phyloP scores from a whole-genome alignment of 2,888 invertebrate species.

The Neoascia interrupta region DNA sequence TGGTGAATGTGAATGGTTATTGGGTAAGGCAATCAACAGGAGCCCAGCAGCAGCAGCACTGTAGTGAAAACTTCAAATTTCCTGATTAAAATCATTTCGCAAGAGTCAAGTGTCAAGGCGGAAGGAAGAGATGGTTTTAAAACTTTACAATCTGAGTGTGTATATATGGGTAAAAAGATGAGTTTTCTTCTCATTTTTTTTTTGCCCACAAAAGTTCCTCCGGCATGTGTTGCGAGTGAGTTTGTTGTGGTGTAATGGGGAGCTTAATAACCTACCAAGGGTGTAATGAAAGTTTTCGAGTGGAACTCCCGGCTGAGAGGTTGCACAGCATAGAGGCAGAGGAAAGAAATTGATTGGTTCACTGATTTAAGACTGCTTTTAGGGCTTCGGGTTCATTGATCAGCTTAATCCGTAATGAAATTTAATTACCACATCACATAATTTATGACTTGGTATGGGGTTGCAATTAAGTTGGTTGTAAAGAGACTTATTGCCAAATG shows the following conservation, averaged over 20 bases:
- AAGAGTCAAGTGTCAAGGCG: conserved; percentile 29
- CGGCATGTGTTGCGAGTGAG: conserved; percentile 43
- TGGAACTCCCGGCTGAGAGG: conserved; percentile 35
- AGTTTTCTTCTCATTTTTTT: no score
- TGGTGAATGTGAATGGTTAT: conserved; percentile 20
- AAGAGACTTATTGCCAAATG: not conserved
- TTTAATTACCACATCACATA: conserved; percentile 56
- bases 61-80: conserved; percentile 30
- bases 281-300: conserved; percentile 36
- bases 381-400: conserved; percentile 52
- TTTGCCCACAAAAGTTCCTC: not conserved
- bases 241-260: conserved; percentile 24
- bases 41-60: not conserved
- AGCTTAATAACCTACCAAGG: not conserved
- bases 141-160: no score
- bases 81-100: conserved; percentile 20
- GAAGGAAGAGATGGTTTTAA: not conserved
- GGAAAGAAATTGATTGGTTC: conserved; percentile 50
- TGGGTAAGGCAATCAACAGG: conserved; percentile 32
- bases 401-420: conserved; percentile 52
- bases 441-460: conserved; percentile 39
- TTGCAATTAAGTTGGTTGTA: conserved; percentile 21
- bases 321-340: conserved; percentile 15
- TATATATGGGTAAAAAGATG: no score
- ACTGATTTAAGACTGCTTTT: conserved; percentile 41